These are phyloP conservation scores for Malacoraja senta DNA, from an alignment of 2,797 vertebrate species.

Conservation along the genomic window DNA sequence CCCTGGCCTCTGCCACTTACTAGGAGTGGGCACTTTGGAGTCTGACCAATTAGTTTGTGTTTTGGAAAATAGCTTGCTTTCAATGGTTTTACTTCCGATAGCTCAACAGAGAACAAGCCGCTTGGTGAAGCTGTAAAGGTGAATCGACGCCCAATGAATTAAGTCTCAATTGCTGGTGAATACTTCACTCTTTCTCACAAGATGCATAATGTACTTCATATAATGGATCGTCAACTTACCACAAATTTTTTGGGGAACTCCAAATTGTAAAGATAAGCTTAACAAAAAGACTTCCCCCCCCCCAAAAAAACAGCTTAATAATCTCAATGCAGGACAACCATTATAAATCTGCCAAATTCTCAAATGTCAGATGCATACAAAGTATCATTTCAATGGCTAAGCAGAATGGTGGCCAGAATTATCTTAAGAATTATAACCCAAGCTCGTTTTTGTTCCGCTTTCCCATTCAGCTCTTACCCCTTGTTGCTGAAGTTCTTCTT, in stretches of 20 bases:
- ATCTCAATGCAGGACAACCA: neutral
- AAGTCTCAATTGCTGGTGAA: neutral
- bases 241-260: neutral
- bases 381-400: neutral
- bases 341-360: neutral
- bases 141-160: neutral
- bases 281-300: neutral
- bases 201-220: too few species aligned
- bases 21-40: neutral
- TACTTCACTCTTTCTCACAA: neutral
- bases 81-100: neutral
- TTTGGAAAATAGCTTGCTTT: neutral
- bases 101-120: neutral
- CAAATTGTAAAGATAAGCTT: neutral
- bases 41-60: neutral
- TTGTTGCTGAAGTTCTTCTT: slow-evolving; percentile 89
- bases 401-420: neutral
- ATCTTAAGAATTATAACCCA: neutral
- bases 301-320: neutral
- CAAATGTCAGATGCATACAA: neutral
- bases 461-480: slow-evolving; percentile 65
- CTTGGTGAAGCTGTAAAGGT: neutral
- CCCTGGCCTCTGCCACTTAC: neutral
- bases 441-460: neutral
- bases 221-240: neutral